phyloP scores from a whole-genome alignment of 2,888 invertebrate species.

The Eupithecia exiguata region DNA sequence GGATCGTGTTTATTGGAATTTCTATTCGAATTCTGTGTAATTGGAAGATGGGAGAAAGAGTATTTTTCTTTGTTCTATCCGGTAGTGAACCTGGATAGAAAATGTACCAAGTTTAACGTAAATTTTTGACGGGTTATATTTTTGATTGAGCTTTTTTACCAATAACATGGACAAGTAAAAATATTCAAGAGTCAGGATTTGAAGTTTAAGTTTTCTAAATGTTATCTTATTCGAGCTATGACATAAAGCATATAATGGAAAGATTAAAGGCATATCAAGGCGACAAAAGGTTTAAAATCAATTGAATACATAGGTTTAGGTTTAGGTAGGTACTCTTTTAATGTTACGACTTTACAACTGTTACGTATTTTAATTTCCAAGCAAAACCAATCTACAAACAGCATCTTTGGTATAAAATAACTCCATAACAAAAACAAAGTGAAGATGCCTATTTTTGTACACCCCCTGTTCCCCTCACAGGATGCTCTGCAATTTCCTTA shows the following conservation, averaged over 20 bases:
- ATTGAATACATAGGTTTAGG: neutral
- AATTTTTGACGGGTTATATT: neutral
- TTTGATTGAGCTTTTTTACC: no score
- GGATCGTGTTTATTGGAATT: conserved; percentile 34
- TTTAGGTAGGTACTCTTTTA: neutral
- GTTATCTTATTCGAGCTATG: neutral
- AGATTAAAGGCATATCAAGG: neutral
- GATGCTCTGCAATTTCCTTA: conserved; percentile 62
- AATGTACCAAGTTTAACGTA: neutral
- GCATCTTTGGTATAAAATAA: neutral
- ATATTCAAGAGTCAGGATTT: no score
- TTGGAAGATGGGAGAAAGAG: conserved; percentile 24
- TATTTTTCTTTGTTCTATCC: conserved; percentile 13
- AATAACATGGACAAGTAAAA: no score
- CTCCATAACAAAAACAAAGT: conserved; percentile 12
- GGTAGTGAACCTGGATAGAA: neutral
- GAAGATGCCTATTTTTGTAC: conserved; percentile 21
- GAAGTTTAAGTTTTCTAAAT: neutral
- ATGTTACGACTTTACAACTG: neutral
- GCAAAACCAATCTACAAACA: neutral
- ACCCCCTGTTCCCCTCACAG: conserved; percentile 16
- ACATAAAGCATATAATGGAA: neutral
- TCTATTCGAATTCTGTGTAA: conserved; percentile 31
- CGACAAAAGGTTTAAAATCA: neutral
- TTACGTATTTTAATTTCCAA: neutral